Percentiles rank a stretch among this genome's conserved stretches.
Evolutionary conservation across 2,797 vertebrate species (phyloP).

Genomic region (Rhodeus uyekii): DNA sequence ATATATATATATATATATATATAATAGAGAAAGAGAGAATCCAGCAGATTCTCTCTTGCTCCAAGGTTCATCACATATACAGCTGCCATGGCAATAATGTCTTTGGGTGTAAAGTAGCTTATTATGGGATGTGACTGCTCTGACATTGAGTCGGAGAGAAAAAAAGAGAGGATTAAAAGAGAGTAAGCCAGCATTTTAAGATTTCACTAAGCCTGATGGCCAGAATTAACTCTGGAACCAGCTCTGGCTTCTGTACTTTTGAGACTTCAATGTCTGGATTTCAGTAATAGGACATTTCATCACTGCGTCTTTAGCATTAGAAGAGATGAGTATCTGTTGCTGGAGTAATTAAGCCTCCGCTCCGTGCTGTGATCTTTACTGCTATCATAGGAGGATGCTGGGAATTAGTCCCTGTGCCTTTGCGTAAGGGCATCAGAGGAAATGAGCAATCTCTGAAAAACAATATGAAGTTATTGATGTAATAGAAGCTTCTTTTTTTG

Average conservation of each 20-base stretch:
- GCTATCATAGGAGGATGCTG: constrained; percentile 40
- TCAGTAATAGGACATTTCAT: constrained; percentile 63
- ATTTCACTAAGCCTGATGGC: constrained; percentile 59
- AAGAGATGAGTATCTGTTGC: constrained; percentile 70
- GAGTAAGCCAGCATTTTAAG: constrained; percentile 36
- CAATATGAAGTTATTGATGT: background rate
- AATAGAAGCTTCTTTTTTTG: background rate
- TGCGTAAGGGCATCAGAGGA: background rate
- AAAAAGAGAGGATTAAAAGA: constrained; percentile 29
- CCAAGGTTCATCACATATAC: background rate
- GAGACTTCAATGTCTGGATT: constrained; percentile 64
- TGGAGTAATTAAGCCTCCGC: constrained; percentile 65
- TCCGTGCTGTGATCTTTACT: constrained; percentile 60
- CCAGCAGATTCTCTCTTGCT: background rate
- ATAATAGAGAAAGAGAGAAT: too few relatives aligned
- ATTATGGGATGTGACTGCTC: constrained; percentile 35
- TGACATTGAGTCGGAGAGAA: constrained; percentile 40
- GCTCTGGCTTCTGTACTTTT: constrained; percentile 59
- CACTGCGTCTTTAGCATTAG: constrained; percentile 70
- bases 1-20: too few relatives aligned
- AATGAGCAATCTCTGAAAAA: constrained; percentile 9
- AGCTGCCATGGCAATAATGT: constrained; percentile 13
- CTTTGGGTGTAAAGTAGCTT: constrained; percentile 16
- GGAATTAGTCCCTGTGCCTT: constrained; percentile 25
- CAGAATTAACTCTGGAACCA: constrained; percentile 62